Evolutionary conservation across 2,888 invertebrate genomes (phyloP), one percentile per base, ranked within the genome.

Genomic region (Spatulosminthurus flaviceps): DNA sequence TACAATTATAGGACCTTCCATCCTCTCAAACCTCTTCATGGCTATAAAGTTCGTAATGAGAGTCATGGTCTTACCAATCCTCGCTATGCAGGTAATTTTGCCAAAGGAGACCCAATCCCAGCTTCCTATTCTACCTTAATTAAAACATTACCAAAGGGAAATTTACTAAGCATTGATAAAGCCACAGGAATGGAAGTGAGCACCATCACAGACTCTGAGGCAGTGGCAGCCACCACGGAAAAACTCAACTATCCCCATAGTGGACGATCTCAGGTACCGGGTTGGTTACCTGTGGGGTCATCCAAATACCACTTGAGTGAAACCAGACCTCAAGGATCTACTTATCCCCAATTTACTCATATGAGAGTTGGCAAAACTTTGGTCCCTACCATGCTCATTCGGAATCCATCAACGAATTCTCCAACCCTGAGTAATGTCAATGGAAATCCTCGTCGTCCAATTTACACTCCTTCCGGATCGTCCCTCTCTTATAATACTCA

Each of bases 141-240:
- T 21, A 78, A 79, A 51, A 67, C 78, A 13, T n/a, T 72, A 16
- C 75, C 75, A 19, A 41, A 72, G 43, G 78, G 80, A 19, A 81
- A 78, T 51, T 43, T 80, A 29, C 79, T 80, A 24, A 81, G 80
- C 43, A 79, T 81, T 70, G 80, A 80, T 21, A 80, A 80, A 60
- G 76, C 79, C 21, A 78, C 78, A 24, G 72, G 29, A n/a, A 42
- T 64, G 41, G 64, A 76, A 70, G 69, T 77, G 11, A 70, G 16
- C 16, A 41, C 21, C 11, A 66, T 21, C 61, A 2, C 51, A 42
- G 28, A 28, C 19, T 22, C 64, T 41, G 34, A 9, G 16, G 11
- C n/a, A 28, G 41, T 71, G 21, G 22, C 29, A 0, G 19, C 43
- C 0, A 61, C 60, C 0, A 72, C 72, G 21, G 72, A 72, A 19